These are phyloP conservation scores for Urocyon cinereoargenteus DNA, from an alignment of 2,797 vertebrate genomes.

Conservation along the genomic window DNA sequence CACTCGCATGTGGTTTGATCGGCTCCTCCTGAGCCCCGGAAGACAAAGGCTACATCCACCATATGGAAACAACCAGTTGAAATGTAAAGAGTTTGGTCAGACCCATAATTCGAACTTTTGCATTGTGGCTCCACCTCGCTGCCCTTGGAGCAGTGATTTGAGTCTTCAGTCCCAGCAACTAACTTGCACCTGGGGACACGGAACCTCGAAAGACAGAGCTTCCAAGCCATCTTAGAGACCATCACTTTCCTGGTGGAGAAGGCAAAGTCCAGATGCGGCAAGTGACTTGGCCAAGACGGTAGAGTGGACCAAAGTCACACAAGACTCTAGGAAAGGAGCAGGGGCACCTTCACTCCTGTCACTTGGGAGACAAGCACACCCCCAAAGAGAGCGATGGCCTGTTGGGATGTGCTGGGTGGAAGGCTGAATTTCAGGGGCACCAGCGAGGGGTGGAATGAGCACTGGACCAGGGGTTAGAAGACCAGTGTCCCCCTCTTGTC, in stretches of 20 bases:
- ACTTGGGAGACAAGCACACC: neutral
- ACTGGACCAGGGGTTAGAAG: neutral
- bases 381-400: neutral
- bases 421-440: neutral
- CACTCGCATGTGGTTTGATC: neutral
- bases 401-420: no score
- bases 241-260: neutral
- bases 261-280: neutral
- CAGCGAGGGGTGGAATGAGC: neutral
- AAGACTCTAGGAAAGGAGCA: neutral
- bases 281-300: neutral
- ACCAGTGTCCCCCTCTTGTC: neutral
- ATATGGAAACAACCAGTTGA: neutral
- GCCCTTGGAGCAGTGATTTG: neutral
- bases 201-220: neutral
- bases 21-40: neutral
- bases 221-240: neutral
- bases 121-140: neutral
- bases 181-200: neutral
- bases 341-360: neutral
- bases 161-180: neutral
- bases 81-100: neutral
- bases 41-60: neutral
- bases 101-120: neutral
- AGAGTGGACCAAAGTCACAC: neutral